A percentile compares a stretch with the other conserved stretches of the same genome.
These are phyloP conservation scores for Apostichopus parvimensis DNA, from an alignment of 35 echinoderm and acorn worm genomes.

Conservation along the genomic window DNA sequence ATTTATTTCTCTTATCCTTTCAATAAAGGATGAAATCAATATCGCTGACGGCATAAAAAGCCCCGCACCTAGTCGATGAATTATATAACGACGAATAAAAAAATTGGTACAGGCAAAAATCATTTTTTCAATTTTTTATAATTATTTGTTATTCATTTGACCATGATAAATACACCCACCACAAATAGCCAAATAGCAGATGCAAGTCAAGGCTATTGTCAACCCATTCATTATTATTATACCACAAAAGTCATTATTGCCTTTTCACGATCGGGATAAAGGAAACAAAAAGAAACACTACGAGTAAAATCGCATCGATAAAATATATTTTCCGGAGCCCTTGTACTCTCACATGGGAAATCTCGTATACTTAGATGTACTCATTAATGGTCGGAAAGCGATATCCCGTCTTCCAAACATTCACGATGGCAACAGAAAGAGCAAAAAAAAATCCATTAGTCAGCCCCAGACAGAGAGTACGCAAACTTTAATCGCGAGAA, in stretches of 20 bases:
- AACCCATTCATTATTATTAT: neutral
- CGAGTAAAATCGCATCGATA: neutral
- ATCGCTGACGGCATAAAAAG: no score
- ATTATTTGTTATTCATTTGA: no score
- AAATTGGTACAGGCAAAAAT: no score
- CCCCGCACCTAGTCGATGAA: no score
- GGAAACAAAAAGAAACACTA: neutral
- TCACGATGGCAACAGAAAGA: neutral
- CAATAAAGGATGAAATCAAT: no score
- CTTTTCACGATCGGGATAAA: neutral
- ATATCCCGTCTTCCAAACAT: neutral
- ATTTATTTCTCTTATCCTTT: no score
- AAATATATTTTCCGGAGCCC: neutral
- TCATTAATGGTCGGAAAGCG: neutral
- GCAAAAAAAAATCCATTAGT: neutral
- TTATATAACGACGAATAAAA: no score
- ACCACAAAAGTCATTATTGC: neutral
- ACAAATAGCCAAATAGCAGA: no score
- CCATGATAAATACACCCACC: no score
- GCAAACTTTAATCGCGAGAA: neutral
- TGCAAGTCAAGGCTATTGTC: no score
- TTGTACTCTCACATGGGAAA: constrained; percentile 1
- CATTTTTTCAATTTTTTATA: no score
- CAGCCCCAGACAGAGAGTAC: neutral
- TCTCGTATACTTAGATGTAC: neutral